Evolutionary conservation across 2,888 invertebrate genomes (phyloP).

Genomic region (Polydrusus tereticollis): DNA sequence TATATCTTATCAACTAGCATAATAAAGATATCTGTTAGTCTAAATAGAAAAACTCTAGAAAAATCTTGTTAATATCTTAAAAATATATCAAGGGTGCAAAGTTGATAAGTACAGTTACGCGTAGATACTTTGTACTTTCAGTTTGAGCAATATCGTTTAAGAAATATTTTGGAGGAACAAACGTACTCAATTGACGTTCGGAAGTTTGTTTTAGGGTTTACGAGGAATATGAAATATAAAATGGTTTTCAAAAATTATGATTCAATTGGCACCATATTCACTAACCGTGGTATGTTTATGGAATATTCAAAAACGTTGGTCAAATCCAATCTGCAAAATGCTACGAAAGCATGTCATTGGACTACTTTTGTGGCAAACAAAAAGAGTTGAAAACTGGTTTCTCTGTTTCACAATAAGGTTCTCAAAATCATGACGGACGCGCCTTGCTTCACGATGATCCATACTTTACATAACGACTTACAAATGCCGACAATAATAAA

Average conservation of each 20-base stretch:
- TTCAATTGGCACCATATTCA: not conserved
- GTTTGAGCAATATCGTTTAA: slow-evolving; percentile 12
- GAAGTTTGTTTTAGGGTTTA: not conserved
- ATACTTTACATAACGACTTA: too few relatives aligned
- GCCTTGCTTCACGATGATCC: too few relatives aligned
- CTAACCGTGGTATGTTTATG: not conserved
- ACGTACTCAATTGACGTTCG: not conserved
- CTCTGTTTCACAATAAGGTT: too few relatives aligned
- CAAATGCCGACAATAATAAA: too few relatives aligned
- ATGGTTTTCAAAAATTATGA: not conserved
- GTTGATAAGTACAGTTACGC: slow-evolving; percentile 9
- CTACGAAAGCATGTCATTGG: too few relatives aligned
- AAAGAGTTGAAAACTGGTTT: too few relatives aligned
- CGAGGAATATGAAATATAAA: not conserved
- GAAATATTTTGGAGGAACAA: not conserved
- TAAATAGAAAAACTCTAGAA: slow-evolving; percentile 18
- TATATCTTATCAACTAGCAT: slow-evolving; percentile 3
- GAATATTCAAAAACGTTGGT: too few relatives aligned
- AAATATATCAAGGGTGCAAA: slow-evolving; percentile 2
- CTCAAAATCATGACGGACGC: too few relatives aligned
- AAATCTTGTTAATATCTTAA: slow-evolving; percentile 9
- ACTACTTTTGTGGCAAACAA: too few relatives aligned
- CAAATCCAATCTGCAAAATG: too few relatives aligned
- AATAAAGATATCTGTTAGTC: slow-evolving; percentile 15
- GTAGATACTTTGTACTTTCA: slow-evolving; percentile 11